These are phyloP conservation scores for Clarias platycephalus DNA, from an alignment of 2,797 vertebrate species.

Conservation along the genomic window DNA sequence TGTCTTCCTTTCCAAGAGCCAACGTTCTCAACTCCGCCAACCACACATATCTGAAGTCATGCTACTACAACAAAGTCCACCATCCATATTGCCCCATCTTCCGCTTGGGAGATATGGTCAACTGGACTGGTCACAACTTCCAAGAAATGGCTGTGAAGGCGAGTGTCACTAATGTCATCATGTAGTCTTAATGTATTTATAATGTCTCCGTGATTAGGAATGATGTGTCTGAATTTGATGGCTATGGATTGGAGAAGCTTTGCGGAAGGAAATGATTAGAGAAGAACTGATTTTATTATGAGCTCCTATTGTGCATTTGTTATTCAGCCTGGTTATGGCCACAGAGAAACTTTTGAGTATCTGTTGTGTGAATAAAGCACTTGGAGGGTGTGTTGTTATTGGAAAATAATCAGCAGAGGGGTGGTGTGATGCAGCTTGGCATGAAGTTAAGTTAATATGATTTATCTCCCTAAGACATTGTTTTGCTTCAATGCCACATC, in stretches of 20 bases:
- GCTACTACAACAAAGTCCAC: slow-evolving; percentile 72
- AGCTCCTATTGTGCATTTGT: neutral
- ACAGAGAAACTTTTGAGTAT: neutral
- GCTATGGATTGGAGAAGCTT: slow-evolving; percentile 8
- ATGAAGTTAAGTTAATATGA: neutral
- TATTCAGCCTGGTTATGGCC: neutral
- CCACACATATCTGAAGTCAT: slow-evolving; percentile 82
- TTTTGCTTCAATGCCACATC: neutral
- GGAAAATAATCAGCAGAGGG: neutral
- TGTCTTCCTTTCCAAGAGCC: slow-evolving; percentile 68
- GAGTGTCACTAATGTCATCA: slow-evolving; percentile 37
- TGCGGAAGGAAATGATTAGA: slow-evolving; percentile 3
- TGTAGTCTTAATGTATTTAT: slow-evolving; percentile 2
- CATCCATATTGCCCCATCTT: slow-evolving; percentile 94
- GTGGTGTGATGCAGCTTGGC: slow-evolving; percentile 4
- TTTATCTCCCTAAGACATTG: neutral
- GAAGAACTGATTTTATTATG: slow-evolving; percentile 25
- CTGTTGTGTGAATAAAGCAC: neutral
- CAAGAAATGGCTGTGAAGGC: slow-evolving; percentile 86
- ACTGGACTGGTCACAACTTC: slow-evolving; percentile 79
- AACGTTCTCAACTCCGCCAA: slow-evolving; percentile 80
- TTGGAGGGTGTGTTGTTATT: neutral
- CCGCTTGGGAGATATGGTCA: slow-evolving; percentile 79
- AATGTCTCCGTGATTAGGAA: slow-evolving; percentile 9
- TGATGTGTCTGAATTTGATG: slow-evolving; percentile 1